Base-by-base conservation (phyloP, 1,140 invertebrate genomes). In the Danaus plexippus region DNA sequence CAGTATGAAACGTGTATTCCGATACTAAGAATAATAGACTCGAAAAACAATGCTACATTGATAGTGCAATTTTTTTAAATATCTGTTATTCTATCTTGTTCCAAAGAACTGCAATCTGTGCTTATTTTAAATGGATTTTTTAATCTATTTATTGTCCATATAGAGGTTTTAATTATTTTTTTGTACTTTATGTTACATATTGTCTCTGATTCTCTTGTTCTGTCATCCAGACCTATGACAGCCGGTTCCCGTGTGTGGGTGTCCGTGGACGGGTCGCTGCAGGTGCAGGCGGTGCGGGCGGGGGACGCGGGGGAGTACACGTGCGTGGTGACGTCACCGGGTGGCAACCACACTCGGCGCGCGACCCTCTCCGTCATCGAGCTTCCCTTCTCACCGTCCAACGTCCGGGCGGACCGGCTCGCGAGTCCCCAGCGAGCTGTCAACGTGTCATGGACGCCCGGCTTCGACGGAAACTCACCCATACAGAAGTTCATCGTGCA, bases 401-500 rank as follows among this genome's bases (percentile, higher is more conserved):
- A 96, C 71, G 94, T 97, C 1, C 89, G 90, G 65, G 97, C 96
- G 1, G 79, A 88, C 47, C 89, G 95, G 11, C 66, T 94, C 75
- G 77, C 90, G 61, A 66, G 89, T 18, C 69, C 89, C 47, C 90
- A 91, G 64, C 82, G 92, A 48, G 89, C 91, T 10, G 95, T 99
- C 42, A 97, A 98, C 79, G 91, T 99, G 1, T 93, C 92, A 10
- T 99, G 98, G 98, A 94, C 94, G 9, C 94, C 96, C 0, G 95
- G 95, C 9, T 99, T 98, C 85, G 95, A 99, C 88, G 98, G 98
- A 44, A 98, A 99, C 77, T 97, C 96, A 77, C 95, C 96, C 1
- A 95, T 98, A 48, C 91, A 94, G 56, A 96, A 97, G 75, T 99
- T 94, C 81, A 96, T 98, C 61, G 90, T 99, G 18, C 96, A 99